These are phyloP conservation scores for Cephus pulcher DNA, from an alignment of 2,888 invertebrate species.

Conservation along the genomic window DNA sequence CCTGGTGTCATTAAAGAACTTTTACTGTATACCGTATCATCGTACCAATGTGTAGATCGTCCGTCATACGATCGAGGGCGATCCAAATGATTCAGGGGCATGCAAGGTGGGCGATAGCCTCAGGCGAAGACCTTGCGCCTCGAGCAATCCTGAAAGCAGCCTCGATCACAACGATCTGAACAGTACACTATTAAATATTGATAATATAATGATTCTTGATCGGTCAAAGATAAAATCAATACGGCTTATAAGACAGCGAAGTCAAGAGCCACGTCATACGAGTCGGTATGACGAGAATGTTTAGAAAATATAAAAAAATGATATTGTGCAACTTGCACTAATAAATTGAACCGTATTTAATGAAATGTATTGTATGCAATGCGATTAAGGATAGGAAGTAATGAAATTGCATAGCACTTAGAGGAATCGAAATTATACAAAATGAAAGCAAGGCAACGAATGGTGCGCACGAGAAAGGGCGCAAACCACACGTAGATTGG, in stretches of 20 bases:
- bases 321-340: background rate
- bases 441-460: background rate
- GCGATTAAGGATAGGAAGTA: background rate
- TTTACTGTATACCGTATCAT: background rate
- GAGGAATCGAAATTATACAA: background rate
- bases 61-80: conserved; percentile 25
- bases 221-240: background rate
- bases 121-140: conserved; percentile 29
- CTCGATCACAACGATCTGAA: conserved; percentile 18
- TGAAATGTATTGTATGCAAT: background rate
- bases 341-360: background rate
- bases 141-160: conserved; percentile 45
- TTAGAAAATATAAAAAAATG: background rate
- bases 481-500: conserved; percentile 26
- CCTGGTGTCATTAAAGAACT: background rate
- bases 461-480: conserved; percentile 28
- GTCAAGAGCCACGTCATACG: background rate
- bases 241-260: background rate
- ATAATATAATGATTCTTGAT: background rate
- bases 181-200: background rate
- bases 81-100: conserved; percentile 46
- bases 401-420: background rate
- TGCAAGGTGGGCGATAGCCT: conserved; percentile 59
- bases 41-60: background rate
- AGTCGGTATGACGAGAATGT: background rate